A percentile compares a stretch with the other conserved stretches of the same genome.
phyloP scores from a whole-genome alignment of 2,113 vertebrate species.

The Podarcis cretensis region DNA sequence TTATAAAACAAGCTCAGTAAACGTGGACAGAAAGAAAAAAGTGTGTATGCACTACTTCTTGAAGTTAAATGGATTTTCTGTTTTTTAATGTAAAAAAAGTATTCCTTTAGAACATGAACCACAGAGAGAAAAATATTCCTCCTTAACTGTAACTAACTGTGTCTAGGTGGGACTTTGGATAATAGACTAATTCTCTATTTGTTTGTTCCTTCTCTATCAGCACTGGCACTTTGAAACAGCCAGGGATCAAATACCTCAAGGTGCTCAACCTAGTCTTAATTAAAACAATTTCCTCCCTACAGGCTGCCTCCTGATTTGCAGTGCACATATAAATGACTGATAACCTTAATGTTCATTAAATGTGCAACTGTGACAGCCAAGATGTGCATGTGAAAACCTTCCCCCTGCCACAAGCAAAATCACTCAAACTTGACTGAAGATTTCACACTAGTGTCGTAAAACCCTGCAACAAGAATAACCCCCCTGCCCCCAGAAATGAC shows the following conservation, averaged over 20 bases:
- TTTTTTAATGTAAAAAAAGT: not conserved
- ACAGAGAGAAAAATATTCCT: slow-evolving; percentile 9
- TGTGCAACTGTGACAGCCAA: slow-evolving; percentile 12
- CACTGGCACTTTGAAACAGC: slow-evolving; percentile 23
- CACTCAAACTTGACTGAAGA: too few relatives aligned
- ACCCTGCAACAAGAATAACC: not conserved
- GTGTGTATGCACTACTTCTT: not conserved
- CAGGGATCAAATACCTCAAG: not conserved
- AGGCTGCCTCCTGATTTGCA: slow-evolving; percentile 3
- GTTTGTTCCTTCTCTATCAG: not conserved
- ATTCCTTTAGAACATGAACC: not conserved
- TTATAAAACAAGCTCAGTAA: slow-evolving; percentile 5
- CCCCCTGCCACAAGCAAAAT: not conserved
- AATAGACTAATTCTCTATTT: not conserved
- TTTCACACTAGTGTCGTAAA: accelerated
- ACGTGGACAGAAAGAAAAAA: slow-evolving; percentile 34
- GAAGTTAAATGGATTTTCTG: not conserved
- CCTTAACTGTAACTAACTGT: not conserved
- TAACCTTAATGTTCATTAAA: not conserved
- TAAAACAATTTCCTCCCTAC: slow-evolving; percentile 5
- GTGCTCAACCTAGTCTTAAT: not conserved
- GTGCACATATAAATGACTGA: slow-evolving; percentile 4
- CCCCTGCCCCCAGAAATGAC: not conserved
- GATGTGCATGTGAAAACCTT: not conserved
- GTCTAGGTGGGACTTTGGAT: not conserved